These are phyloP conservation scores for Cantharis nigra DNA, from an alignment of 2,888 invertebrate species.

Conservation along the genomic window DNA sequence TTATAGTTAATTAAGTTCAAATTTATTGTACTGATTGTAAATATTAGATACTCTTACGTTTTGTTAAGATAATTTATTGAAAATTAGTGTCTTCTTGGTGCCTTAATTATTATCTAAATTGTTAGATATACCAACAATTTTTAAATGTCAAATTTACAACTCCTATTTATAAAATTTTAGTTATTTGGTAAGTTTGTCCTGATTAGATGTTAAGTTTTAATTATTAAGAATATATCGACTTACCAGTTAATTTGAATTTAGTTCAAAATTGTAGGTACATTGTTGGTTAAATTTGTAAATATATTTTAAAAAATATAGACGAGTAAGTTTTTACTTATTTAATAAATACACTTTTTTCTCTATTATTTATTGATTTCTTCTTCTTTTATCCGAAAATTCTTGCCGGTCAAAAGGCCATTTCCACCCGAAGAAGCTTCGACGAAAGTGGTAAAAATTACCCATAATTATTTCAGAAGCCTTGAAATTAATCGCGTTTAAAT, in stretches of 20 bases:
- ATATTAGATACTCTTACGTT: neutral
- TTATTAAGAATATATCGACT: conserved; percentile 19
- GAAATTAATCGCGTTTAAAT: neutral
- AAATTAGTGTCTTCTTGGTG: neutral
- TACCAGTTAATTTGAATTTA: conserved; percentile 11
- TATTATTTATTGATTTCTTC: too few species aligned
- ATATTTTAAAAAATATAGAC: neutral
- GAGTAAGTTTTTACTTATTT: neutral
- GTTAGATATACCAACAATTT: neutral
- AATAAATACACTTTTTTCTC: neutral
- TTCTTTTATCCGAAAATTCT: neutral
- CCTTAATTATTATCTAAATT: neutral
- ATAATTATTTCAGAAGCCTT: neutral
- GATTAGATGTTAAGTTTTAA: conserved; percentile 20
- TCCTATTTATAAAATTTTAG: neutral
- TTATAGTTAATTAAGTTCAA: neutral
- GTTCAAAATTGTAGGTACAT: neutral
- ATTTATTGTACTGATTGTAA: neutral
- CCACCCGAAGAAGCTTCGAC: neutral
- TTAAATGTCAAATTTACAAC: neutral
- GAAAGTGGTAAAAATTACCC: neutral
- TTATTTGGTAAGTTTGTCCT: conserved; percentile 24
- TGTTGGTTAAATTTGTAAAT: neutral
- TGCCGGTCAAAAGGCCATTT: neutral
- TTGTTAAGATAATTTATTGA: neutral